phyloP scores from a whole-genome alignment of 2,113 vertebrate genomes.

The Rhynchomys soricoides region DNA sequence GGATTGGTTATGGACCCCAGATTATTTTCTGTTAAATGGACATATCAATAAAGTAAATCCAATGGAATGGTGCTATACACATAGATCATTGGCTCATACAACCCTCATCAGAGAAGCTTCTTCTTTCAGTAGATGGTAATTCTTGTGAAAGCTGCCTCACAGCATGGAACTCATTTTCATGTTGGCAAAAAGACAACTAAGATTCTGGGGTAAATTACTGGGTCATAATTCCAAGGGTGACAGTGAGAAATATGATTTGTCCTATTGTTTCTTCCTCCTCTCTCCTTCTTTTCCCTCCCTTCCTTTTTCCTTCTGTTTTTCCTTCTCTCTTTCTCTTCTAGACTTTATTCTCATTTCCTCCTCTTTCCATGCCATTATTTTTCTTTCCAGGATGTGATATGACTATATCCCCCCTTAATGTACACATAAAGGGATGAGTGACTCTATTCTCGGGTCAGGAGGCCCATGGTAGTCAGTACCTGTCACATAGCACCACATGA shows the following conservation, averaged over 20 bases:
- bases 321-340: not conserved
- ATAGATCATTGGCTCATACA: not conserved
- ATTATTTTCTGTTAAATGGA: not conserved
- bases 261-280: not conserved
- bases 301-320: no score
- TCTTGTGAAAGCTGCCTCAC: not conserved
- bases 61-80: not conserved
- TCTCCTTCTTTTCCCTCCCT: not conserved
- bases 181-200: not conserved
- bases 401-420: not conserved
- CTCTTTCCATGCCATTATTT: not conserved
- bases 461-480: rapidly evolving
- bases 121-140: not conserved
- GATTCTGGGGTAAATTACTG: not conserved
- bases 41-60: not conserved
- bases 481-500: no score
- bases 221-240: not conserved
- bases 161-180: not conserved
- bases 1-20: not conserved
- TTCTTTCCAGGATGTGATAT: not conserved
- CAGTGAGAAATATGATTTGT: not conserved
- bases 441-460: not conserved
- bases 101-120: not conserved
- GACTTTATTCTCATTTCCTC: not conserved
- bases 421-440: not conserved